These are phyloP conservation scores for Mesitornis unicolor DNA, from an alignment of 2,113 vertebrate genomes.

Conservation along the genomic window DNA sequence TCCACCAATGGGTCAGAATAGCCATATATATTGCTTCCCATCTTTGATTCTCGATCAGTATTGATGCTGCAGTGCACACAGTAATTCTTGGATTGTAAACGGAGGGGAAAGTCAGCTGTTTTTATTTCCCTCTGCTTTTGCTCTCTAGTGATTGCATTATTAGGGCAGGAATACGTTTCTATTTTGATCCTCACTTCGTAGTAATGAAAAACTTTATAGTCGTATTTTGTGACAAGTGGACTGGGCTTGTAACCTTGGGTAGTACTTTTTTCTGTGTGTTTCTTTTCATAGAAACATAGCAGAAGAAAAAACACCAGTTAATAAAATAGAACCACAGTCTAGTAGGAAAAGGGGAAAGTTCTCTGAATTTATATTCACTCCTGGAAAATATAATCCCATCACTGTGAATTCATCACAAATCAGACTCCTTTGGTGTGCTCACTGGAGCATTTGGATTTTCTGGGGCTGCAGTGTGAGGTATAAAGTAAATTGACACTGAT, in stretches of 20 bases:
- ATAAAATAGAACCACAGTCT: background rate
- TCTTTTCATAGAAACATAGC: background rate
- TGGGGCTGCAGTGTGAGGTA: background rate
- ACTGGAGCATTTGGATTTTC: background rate
- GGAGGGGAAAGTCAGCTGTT: background rate
- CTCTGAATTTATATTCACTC: background rate
- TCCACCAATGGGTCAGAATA: background rate
- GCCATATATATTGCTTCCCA: background rate
- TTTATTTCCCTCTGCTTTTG: background rate
- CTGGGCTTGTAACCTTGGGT: background rate
- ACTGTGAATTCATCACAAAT: background rate
- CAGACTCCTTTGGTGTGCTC: background rate
- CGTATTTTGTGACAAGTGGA: background rate
- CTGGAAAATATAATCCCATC: background rate
- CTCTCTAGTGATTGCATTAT: background rate
- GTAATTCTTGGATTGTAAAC: background rate
- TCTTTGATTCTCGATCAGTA: background rate
- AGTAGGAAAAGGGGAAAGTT: background rate
- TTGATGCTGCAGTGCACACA: background rate
- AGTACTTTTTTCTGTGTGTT: background rate
- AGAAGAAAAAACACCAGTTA: background rate
- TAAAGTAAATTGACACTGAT: background rate
- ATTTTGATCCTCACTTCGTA: background rate
- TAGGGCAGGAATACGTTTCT: background rate
- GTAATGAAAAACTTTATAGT: background rate